Conservation (phyloP, 2,113 vertebrate genomes). For the Pseudolaguvia tuberculata region DNA sequence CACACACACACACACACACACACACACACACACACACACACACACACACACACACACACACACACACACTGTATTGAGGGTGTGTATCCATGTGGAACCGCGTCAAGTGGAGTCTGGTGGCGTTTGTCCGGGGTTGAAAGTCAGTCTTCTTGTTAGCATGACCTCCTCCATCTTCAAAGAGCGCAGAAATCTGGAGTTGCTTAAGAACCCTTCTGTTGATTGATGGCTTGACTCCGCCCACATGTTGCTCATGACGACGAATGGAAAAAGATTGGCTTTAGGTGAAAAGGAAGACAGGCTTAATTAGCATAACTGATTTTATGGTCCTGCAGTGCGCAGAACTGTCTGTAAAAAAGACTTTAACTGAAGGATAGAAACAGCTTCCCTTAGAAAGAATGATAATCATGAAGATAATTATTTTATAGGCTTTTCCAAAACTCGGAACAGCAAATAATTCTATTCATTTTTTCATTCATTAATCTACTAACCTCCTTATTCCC, state of each 20-base stretch:
- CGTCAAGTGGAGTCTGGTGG: conserved; percentile 47
- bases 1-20: too few relatives aligned
- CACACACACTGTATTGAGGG: conserved; percentile 44
- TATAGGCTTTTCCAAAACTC: too few relatives aligned
- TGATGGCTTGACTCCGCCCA: conserved; percentile 51
- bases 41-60: conserved; percentile 19
- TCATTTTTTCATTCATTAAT: too few relatives aligned
- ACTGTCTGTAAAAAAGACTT: conserved; percentile 45
- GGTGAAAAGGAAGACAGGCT: conserved; percentile 35
- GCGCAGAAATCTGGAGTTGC: too few relatives aligned
- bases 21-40: too few relatives aligned
- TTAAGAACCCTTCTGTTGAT: conserved; percentile 53
- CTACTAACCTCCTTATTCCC: too few relatives aligned
- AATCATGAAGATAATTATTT: too few relatives aligned
- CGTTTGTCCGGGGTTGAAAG: conserved; percentile 61
- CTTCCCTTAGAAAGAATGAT: background rate
- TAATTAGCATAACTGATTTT: conserved; percentile 59
- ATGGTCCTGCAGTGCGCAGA: conserved; percentile 53
- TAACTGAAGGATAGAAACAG: conserved; percentile 42
- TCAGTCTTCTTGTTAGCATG: conserved; percentile 51
- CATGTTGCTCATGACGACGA: conserved; percentile 58
- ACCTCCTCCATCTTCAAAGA: conserved; percentile 52
- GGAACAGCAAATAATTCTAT: too few relatives aligned
- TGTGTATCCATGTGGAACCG: conserved; percentile 60
- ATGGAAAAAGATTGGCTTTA: conserved; percentile 37